A percentile compares a stretch with the other conserved stretches of the same genome.
Conservation (phyloP, 2,888 invertebrate species). For the Drosophila phalerata region DNA sequence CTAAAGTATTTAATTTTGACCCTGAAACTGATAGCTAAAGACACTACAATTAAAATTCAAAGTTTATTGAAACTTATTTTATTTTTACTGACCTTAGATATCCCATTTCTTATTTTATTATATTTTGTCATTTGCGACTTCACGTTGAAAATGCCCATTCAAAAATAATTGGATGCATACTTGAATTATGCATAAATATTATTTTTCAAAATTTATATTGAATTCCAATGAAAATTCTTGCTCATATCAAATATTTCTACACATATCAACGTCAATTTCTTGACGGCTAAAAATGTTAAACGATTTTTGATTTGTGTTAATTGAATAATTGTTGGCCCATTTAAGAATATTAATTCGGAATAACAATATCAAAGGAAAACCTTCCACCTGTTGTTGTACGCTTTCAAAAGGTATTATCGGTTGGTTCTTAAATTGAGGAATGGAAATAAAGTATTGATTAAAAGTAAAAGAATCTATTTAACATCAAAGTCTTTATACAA, state of each 20-base stretch:
- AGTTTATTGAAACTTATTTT: too few species aligned
- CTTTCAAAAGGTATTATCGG: not conserved
- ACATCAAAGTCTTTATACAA: not conserved
- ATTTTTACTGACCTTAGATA: not conserved
- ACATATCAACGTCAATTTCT: conserved; percentile 29
- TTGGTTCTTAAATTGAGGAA: not conserved
- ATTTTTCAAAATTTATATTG: conserved; percentile 25
- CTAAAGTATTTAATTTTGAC: too few species aligned
- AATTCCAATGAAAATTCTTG: conserved; percentile 41
- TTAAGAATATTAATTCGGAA: too few species aligned
- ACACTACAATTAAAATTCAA: not conserved
- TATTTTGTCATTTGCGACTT: not conserved
- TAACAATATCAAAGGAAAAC: conserved; percentile 11
- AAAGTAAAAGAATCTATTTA: too few species aligned
- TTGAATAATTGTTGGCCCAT: conserved; percentile 15
- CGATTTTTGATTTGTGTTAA: conserved; percentile 26
- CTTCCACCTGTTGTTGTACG: conserved; percentile 25
- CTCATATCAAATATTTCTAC: conserved; percentile 20
- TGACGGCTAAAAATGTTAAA: conserved; percentile 27
- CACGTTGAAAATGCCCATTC: not conserved
- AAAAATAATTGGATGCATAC: conserved; percentile 33
- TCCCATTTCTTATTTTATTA: not conserved
- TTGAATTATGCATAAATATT: conserved; percentile 14
- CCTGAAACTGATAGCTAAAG: not conserved
- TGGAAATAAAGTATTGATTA: not conserved